phyloP scores from a whole-genome alignment of 2,113 vertebrate species.

The Leucoraja erinaceus region DNA sequence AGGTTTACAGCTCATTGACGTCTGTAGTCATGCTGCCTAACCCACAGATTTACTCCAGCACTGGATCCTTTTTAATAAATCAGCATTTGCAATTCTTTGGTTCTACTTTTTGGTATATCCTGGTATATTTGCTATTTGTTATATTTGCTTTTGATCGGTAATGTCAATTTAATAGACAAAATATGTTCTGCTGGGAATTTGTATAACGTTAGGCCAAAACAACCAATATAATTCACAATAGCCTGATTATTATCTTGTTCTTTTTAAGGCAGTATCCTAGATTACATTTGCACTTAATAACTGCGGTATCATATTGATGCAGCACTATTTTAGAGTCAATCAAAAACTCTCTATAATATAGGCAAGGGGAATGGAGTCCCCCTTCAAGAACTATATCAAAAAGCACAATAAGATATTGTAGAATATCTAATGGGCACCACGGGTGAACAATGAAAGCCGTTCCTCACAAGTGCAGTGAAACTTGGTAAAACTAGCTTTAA shows the following conservation, averaged over 20 bases:
- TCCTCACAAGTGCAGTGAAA: background rate
- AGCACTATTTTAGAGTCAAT: background rate
- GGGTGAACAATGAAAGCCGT: background rate
- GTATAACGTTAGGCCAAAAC: background rate
- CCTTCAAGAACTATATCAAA: too few species aligned
- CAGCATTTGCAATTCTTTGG: too few species aligned
- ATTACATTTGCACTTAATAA: background rate
- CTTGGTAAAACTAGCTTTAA: background rate
- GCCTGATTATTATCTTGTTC: background rate
- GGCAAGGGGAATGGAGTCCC: too few species aligned
- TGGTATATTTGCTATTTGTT: too few species aligned
- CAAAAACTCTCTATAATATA: background rate
- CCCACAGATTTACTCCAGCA: too few species aligned
- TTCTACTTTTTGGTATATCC: too few species aligned
- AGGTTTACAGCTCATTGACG: background rate
- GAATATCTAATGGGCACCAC: background rate
- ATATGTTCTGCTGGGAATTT: background rate
- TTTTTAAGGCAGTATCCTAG: background rate
- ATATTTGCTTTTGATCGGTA: background rate
- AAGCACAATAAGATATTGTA: background rate
- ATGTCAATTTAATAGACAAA: background rate
- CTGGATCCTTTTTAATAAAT: too few species aligned
- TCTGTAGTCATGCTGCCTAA: background rate
- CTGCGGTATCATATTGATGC: background rate
- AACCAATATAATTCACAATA: background rate